Evolutionary conservation across 2,113 vertebrate genomes (phyloP).

Genomic region (Ondatra zibethicus): DNA sequence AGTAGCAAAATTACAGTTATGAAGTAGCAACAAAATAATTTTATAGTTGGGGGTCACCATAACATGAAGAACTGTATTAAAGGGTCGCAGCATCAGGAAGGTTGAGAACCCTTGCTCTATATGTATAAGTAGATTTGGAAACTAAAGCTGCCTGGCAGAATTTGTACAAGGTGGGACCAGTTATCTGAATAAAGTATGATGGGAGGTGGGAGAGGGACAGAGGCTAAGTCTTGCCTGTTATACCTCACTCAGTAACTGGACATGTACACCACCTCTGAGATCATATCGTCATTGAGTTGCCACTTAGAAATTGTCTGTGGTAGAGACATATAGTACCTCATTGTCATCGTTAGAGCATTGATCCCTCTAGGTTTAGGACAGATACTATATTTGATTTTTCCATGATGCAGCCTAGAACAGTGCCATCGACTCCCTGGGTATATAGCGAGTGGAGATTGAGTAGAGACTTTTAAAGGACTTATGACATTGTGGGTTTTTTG

Average conservation of each 20-base stretch:
- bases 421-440: neutral
- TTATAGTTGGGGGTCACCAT: neutral
- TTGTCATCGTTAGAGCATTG: neutral
- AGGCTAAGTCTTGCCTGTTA: neutral
- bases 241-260: neutral
- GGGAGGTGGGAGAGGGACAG: neutral
- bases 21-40: neutral
- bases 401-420: neutral
- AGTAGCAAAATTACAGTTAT: neutral
- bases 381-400: neutral
- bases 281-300: slow-evolving; percentile 28
- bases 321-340: neutral
- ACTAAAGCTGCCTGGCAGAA: neutral
- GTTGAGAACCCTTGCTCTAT: neutral
- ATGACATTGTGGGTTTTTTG: neutral
- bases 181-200: neutral
- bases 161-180: slow-evolving; percentile 12
- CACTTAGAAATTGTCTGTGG: slow-evolving; percentile 15
- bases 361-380: neutral
- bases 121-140: slow-evolving; percentile 10
- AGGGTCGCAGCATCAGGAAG: neutral
- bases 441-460: neutral
- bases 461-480: neutral
- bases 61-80: neutral
- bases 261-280: neutral